These are phyloP conservation scores for Aythya fuligula DNA, from an alignment of 2,797 vertebrate genomes.

Conservation along the genomic window DNA sequence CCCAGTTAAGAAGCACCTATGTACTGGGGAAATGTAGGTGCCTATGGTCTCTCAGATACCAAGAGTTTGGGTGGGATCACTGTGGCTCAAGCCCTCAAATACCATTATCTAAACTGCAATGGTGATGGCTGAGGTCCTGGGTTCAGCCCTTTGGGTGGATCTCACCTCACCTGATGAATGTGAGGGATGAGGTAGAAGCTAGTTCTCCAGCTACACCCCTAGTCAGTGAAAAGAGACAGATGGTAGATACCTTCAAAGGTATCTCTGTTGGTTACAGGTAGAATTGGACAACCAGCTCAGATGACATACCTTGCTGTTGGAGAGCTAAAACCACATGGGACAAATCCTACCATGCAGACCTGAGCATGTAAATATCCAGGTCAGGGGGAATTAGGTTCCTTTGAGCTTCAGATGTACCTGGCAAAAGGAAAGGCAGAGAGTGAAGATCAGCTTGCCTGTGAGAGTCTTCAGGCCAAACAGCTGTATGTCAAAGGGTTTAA, in stretches of 20 bases:
- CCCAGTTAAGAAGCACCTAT: not conserved
- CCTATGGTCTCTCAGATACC: too few relatives aligned
- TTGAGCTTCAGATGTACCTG: not conserved
- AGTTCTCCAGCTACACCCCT: not conserved
- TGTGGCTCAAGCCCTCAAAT: not conserved
- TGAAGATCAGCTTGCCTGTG: not conserved
- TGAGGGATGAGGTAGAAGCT: not conserved
- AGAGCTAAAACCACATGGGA: not conserved
- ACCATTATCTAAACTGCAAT: not conserved
- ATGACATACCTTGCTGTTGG: not conserved
- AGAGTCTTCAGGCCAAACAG: slow-evolving; percentile 34
- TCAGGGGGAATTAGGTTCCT: rapidly evolving
- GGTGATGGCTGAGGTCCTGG: not conserved
- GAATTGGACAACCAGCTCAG: not conserved
- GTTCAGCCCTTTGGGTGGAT: not conserved
- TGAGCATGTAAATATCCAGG: not conserved
- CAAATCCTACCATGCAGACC: not conserved
- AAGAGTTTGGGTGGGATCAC: not conserved
- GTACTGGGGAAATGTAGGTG: not conserved
- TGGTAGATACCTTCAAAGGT: not conserved
- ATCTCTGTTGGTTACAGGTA: not conserved
- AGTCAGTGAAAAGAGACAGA: rapidly evolving
- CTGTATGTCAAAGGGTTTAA: slow-evolving; percentile 25
- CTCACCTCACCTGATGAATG: not conserved
- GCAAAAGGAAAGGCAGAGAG: not conserved